These are phyloP conservation scores for Apodemia mormo DNA, from an alignment of 2,888 invertebrate species.

Conservation along the genomic window DNA sequence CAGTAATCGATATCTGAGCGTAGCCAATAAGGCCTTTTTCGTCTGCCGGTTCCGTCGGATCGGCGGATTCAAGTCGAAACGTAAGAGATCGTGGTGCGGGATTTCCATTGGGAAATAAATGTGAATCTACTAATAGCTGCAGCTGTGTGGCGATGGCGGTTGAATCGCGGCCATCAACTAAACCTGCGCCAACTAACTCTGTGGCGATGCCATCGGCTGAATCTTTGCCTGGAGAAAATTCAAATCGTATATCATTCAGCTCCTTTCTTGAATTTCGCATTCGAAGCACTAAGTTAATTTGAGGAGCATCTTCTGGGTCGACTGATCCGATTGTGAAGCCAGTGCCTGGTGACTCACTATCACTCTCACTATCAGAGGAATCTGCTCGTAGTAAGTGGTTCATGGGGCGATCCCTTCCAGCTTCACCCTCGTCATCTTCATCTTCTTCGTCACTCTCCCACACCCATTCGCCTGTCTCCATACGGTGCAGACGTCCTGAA, in stretches of 20 bases:
- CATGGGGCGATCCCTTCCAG: slow-evolving; percentile 82
- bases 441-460: slow-evolving; percentile 98
- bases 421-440: slow-evolving; percentile 78
- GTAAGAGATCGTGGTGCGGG: slow-evolving; percentile 86
- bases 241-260: slow-evolving; percentile 98
- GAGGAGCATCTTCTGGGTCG: slow-evolving; percentile 66
- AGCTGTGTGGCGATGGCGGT: slow-evolving; percentile 96
- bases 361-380: slow-evolving; percentile 83
- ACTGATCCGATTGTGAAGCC: slow-evolving; percentile 65
- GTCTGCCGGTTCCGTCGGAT: slow-evolving; percentile 88
- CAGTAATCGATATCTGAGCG: slow-evolving; percentile 97
- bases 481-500: slow-evolving; percentile 92
- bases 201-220: slow-evolving; percentile 97
- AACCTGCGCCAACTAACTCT: slow-evolving; percentile 97
- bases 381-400: slow-evolving; percentile 83
- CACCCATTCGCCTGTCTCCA: slow-evolving; percentile 98
- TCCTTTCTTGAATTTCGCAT: slow-evolving; percentile 96
- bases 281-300: slow-evolving; percentile 92
- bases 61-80: slow-evolving; percentile 87
- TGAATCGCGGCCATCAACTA: slow-evolving; percentile 96
- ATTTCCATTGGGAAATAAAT: slow-evolving; percentile 73
- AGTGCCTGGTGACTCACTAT: slow-evolving; percentile 64
- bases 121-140: slow-evolving; percentile 91
- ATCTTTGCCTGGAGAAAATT: slow-evolving; percentile 96
- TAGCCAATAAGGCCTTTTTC: slow-evolving; percentile 97